Base-by-base conservation (phyloP, 2,888 invertebrate species). In the Zootermopsis nevadensis region DNA sequence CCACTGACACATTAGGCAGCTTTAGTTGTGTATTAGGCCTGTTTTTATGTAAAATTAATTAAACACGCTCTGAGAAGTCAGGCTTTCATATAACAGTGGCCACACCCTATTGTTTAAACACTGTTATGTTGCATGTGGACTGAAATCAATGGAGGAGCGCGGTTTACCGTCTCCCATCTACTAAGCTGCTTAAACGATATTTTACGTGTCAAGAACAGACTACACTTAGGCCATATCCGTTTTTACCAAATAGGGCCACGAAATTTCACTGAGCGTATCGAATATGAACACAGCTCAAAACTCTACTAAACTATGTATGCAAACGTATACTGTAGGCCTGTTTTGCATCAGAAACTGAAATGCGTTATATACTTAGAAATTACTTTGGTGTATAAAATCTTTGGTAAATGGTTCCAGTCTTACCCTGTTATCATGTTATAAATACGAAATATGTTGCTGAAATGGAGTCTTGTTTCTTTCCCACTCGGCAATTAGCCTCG, bases 351-450 rank as follows among this genome's bases (percentile, higher is more conserved):
- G 33, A 33, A 69, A 69, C 7, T 69, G 33, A 69, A 69, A 22
- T n/a, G 33, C 7, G 2, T 6, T 22, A 33, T 15, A 69, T 33
- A 6, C 2, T 69, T 69, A 69, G 19, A 69, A 30, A 69, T 69
- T 33, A 69, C 69, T 30, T 69, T 69, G 69, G 33, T 33, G 69
- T 4, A 33, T 69, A 33, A 33, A 33, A 69, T 69, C 69, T 69
- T 69, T 69, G 69, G 69, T 69, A 33, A 30, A 69, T 33, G 33
- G 22, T 69, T 69, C 22, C 69, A 69, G 33, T 69, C 69, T 69
- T 69, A 69, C 69, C 69, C 69, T 69, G 69, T 69, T 69, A 6
- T 69, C 22, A 22, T 69, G 33, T 69, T 69, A 69, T 22, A 69
- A 31, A 69, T 31, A 31, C 27, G 30, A 67, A 67, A 53, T 53